These are phyloP conservation scores for Catocala nupta DNA, from an alignment of 2,888 invertebrate species.

Conservation along the genomic window DNA sequence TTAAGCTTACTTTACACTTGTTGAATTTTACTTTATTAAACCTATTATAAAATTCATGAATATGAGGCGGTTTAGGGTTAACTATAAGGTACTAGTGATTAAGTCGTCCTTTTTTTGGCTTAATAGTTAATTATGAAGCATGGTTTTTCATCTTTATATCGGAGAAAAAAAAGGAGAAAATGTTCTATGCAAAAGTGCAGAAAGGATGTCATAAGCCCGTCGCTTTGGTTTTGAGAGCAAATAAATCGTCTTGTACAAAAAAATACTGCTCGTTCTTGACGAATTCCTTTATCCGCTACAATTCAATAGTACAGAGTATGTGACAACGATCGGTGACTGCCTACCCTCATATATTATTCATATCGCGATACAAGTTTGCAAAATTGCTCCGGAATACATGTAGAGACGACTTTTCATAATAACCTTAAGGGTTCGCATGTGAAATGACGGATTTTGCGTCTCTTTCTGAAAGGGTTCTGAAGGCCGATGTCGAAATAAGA, in stretches of 20 bases:
- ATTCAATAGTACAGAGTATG: constrained; percentile 37
- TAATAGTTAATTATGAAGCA: too few species aligned
- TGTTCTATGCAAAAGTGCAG: too few species aligned
- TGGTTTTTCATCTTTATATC: too few species aligned
- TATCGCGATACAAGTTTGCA: constrained; percentile 41
- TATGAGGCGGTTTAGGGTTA: too few species aligned
- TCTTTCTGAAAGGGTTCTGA: not conserved
- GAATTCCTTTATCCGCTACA: constrained; percentile 13
- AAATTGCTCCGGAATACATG: constrained; percentile 32
- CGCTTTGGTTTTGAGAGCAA: not conserved
- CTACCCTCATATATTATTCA: constrained; percentile 52
- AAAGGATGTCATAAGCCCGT: too few species aligned
- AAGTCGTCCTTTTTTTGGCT: too few species aligned
- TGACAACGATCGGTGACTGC: constrained; percentile 29
- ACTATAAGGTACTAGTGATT: too few species aligned
- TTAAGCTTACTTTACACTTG: too few species aligned
- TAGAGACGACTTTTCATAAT: constrained; percentile 26
- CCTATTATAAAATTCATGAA: too few species aligned
- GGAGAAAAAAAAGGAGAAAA: too few species aligned
- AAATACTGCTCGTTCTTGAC: not conserved
- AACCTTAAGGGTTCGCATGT: constrained; percentile 17
- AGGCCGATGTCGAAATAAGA: not conserved
- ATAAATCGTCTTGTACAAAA: not conserved
- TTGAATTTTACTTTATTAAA: too few species aligned
- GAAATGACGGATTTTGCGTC: constrained; percentile 15